phyloP scores from a whole-genome alignment of 2,888 invertebrate species.

The Macaria liturata region DNA sequence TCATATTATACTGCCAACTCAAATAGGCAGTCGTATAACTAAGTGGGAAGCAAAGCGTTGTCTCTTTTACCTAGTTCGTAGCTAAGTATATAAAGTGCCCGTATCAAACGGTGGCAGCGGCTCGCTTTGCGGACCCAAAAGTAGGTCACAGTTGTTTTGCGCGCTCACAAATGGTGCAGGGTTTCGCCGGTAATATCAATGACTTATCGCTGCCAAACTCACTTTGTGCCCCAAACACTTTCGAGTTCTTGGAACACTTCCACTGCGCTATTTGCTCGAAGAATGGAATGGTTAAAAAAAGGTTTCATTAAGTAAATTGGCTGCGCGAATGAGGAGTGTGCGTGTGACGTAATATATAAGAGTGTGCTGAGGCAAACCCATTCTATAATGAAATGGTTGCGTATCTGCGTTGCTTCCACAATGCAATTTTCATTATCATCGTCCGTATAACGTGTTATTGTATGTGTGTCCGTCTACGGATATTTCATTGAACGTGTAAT shows the following conservation, averaged over 20 bases:
- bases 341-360: conserved; percentile 30
- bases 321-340: conserved; percentile 18
- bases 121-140: conserved; percentile 54
- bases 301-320: conserved; percentile 33
- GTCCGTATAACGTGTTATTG: conserved; percentile 30
- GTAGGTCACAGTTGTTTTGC: conserved; percentile 67
- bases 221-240: conserved; percentile 41
- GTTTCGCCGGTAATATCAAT: conserved; percentile 56
- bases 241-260: conserved; percentile 27
- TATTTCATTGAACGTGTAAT: conserved; percentile 7
- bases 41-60: conserved; percentile 8
- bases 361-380: conserved; percentile 12
- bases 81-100: conserved; percentile 17
- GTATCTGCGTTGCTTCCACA: conserved; percentile 37
- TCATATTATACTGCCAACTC: conserved; percentile 12
- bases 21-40: conserved; percentile 15
- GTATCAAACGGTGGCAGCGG: conserved; percentile 30
- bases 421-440: conserved; percentile 41
- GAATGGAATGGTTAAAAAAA: conserved; percentile 20
- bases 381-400: conserved; percentile 43
- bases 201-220: conserved; percentile 47
- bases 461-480: conserved; percentile 1
- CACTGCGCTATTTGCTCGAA: conserved; percentile 9
- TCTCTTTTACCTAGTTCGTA: conserved; percentile 20
- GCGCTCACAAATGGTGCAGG: conserved; percentile 51